Conservation (phyloP, 2,888 invertebrate species). For the Leucophenga montana region DNA sequence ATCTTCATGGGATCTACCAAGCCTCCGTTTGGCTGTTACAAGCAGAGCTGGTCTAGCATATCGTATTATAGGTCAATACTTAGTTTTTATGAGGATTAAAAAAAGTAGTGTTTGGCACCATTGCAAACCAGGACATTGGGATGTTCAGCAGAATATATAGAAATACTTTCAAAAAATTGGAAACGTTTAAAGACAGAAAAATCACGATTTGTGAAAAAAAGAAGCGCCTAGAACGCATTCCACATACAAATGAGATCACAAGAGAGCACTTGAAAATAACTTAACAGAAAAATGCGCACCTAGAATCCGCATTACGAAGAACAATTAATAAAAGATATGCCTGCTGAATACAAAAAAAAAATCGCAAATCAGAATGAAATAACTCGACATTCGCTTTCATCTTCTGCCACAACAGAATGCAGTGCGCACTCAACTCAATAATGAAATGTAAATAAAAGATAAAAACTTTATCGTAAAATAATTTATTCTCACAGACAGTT, state of each 20-base stretch:
- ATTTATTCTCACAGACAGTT: slow-evolving; percentile 16
- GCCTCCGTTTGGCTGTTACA: no score
- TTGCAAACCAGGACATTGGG: no score
- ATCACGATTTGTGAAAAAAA: neutral
- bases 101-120: no score
- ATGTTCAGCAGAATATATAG: no score
- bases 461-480: slow-evolving; percentile 22
- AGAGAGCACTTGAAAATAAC: neutral
- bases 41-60: no score
- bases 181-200: no score
- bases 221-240: neutral
- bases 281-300: neutral
- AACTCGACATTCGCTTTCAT: slow-evolving; percentile 14
- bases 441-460: neutral
- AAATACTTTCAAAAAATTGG: no score
- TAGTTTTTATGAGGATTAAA: no score
- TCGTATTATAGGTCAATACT: no score
- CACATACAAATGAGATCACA: neutral
- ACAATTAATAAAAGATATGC: slow-evolving; percentile 2
- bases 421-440: slow-evolving; percentile 4
- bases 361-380: neutral
- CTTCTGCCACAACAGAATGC: neutral
- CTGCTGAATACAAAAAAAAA: neutral
- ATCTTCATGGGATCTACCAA: no score
- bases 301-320: neutral